phyloP scores from a whole-genome alignment of 2,888 invertebrate genomes.

The Acleris literana region DNA sequence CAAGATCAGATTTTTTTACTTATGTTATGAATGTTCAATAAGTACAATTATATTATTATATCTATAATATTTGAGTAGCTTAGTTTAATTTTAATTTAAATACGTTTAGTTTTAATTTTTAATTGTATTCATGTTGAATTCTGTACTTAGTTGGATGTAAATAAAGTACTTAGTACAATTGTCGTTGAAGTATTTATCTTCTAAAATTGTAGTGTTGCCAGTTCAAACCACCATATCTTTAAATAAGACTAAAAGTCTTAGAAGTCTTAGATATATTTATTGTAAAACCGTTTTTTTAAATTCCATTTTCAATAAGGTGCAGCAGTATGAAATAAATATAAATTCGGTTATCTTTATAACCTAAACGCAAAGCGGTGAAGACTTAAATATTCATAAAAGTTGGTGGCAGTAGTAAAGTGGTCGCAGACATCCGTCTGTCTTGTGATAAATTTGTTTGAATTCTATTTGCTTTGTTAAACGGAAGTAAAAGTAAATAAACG shows the following conservation, averaged over 20 bases:
- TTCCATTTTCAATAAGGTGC: constrained; percentile 13
- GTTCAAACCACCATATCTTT: too few species aligned
- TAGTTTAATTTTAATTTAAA: too few species aligned
- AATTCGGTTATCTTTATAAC: constrained; percentile 17
- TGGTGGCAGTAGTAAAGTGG: constrained; percentile 14
- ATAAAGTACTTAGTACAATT: too few species aligned
- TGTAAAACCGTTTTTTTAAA: background rate
- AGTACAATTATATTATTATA: too few species aligned
- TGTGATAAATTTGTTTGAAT: constrained; percentile 15
- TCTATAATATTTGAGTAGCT: too few species aligned
- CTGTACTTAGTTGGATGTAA: too few species aligned
- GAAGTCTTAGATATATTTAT: background rate
- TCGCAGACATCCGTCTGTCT: constrained; percentile 12
- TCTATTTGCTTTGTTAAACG: constrained; percentile 22
- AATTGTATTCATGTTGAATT: too few species aligned
- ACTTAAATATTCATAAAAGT: constrained; percentile 15
- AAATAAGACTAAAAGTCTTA: background rate
- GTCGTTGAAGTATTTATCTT: too few species aligned
- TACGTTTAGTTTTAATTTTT: too few species aligned
- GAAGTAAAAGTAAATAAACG: constrained; percentile 13
- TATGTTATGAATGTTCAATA: too few species aligned
- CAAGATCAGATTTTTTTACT: too few species aligned
- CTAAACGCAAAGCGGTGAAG: background rate
- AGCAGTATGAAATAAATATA: constrained; percentile 4
- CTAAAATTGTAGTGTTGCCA: too few species aligned